Evolutionary conservation across 2,888 invertebrate genomes (phyloP).

Genomic region (Coleophora deauratella): DNA sequence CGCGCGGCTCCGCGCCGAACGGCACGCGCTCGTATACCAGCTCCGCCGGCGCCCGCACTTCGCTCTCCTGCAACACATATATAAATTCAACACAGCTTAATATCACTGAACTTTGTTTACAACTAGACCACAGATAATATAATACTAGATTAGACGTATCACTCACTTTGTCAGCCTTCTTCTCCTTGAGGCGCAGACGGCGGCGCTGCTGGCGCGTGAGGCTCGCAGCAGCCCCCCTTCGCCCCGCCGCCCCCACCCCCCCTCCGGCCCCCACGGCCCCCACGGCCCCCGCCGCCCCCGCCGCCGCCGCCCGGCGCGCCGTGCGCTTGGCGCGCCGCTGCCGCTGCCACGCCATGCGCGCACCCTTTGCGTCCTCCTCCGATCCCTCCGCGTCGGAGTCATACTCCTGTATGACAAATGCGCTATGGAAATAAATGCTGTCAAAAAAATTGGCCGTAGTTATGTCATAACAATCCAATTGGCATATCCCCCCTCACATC

Average conservation of each 20-base stretch:
- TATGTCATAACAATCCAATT: no score
- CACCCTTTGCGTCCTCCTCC: constrained; percentile 44
- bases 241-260: background rate
- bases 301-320: background rate
- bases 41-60: constrained; percentile 34
- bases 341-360: constrained; percentile 27
- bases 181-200: background rate
- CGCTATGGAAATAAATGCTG: no score
- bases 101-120: background rate
- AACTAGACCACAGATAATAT: no score
- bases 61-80: constrained; percentile 15
- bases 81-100: background rate
- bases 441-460: no score
- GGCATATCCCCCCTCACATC: no score
- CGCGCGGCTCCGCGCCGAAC: constrained; percentile 85
- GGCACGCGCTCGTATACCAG: constrained; percentile 77
- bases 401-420: background rate
- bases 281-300: background rate
- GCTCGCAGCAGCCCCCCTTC: background rate
- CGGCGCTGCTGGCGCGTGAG: constrained; percentile 1
- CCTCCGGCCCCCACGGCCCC: background rate
- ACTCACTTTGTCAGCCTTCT: constrained; percentile 9
- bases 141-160: background rate
- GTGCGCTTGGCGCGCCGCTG: background rate
- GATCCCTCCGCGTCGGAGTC: background rate